These are phyloP conservation scores for Lithosia quadra DNA, from an alignment of 2,888 invertebrate genomes.

Conservation along the genomic window DNA sequence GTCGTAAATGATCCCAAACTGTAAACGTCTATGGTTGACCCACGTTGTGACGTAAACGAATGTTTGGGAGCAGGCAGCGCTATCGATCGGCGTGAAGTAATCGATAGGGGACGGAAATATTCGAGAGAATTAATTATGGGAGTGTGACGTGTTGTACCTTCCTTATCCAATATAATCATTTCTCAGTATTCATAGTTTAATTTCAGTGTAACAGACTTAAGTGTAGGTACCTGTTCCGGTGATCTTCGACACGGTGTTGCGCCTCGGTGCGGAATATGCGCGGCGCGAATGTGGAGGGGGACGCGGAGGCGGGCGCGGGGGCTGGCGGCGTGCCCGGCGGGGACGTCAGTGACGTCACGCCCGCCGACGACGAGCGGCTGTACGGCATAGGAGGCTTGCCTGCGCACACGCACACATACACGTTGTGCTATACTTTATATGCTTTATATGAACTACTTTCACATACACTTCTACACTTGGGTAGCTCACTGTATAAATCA, in stretches of 20 bases:
- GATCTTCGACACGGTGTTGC: constrained; percentile 81
- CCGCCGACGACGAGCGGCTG: constrained; percentile 88
- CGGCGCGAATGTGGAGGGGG: constrained; percentile 41
- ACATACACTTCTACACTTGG: too few relatives aligned
- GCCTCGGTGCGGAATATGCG: constrained; percentile 82
- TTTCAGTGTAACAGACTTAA: not conserved
- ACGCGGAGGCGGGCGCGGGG: constrained; percentile 44
- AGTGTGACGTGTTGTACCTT: too few relatives aligned
- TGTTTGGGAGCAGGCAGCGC: too few relatives aligned
- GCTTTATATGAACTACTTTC: not conserved
- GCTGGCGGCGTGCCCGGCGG: constrained; percentile 75
- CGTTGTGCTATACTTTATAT: not conserved
- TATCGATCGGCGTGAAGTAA: too few relatives aligned
- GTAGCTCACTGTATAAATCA: too few relatives aligned
- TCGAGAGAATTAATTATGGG: too few relatives aligned
- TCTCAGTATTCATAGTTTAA: too few relatives aligned
- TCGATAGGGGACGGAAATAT: too few relatives aligned
- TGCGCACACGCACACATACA: constrained; percentile 47
- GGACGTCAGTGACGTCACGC: constrained; percentile 75
- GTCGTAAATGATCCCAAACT: too few relatives aligned
- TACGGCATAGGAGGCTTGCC: constrained; percentile 90
- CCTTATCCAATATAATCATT: too few relatives aligned
- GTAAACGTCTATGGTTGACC: too few relatives aligned
- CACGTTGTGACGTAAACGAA: too few relatives aligned
- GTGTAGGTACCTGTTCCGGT: constrained; percentile 72